Base-by-base conservation (phyloP, 2,113 vertebrate genomes). In the Struthidea cinerea region DNA sequence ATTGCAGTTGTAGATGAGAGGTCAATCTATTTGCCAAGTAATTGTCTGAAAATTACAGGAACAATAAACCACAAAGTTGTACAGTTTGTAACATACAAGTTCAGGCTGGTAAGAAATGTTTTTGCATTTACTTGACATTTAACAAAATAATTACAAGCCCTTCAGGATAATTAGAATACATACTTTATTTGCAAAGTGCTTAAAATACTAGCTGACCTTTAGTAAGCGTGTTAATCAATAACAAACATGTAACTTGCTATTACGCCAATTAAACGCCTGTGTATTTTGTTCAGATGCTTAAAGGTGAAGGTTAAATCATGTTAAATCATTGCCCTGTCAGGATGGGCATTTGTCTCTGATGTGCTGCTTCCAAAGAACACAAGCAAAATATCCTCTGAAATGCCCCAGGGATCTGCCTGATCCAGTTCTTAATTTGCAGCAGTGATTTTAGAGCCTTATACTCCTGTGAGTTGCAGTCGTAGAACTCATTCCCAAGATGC, bases 41-140 rank as follows among this genome's bases (percentile, higher is more conserved):
- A 91, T 96, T 97, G 87, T 92, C 44, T 82, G 90, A 90, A 92
- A 93, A 95, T 92, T 85, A 64, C 6, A 49, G 10, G 55, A 90
- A 55, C 65, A 82, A 91, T 90, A 73, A 93, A 96, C 65, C 56
- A 85, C 61, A 33, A 94, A 95, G 37, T 81, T 80, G 26, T 74
- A 75, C 61, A 65, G 44, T 94, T 86, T 61, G 91, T 93, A 79
- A 85, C 52, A 20, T 68, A 50, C 44, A 50, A 37, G 21, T 22
- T 87, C 64, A 63, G 65, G n/a, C 59, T 67, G 19, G 44, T 74
- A 73, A 90, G 39, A 84, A 85, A 87, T 75, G 39, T 35, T 73
- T 95, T 93, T 94, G 95, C 82, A 97, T 97, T 95, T 95, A 97
- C 97, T 96, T 96, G 92, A 96, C 91, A 96, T 97, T 95, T 96